These are phyloP conservation scores for Camponotus floridanus DNA, from an alignment of 1,140 invertebrate species.

Conservation along the genomic window DNA sequence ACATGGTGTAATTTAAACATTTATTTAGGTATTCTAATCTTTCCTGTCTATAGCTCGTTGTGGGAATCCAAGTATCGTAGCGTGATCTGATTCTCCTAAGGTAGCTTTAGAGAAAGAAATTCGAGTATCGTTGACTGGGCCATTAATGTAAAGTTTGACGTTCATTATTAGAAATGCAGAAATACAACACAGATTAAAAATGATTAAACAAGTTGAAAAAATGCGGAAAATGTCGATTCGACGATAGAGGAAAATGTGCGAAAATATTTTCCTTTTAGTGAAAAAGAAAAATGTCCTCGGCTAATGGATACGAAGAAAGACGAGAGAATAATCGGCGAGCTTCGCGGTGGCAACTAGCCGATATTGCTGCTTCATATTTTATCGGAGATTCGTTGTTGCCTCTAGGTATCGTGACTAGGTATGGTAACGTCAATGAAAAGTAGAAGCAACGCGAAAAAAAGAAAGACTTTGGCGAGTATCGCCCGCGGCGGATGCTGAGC, in stretches of 20 bases:
- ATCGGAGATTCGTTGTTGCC: conserved; percentile 1
- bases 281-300: conserved; percentile 3
- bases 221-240: neutral
- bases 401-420: conserved; percentile 36
- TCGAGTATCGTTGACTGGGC: neutral
- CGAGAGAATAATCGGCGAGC: neutral
- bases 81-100: conserved; percentile 1
- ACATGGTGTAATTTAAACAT: conserved; percentile 78
- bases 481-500: neutral
- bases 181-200: too few relatives aligned
- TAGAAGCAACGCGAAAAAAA: neutral
- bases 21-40: conserved; percentile 81
- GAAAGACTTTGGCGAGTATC: neutral
- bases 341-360: neutral
- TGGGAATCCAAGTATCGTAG: conserved; percentile 66
- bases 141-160: too few relatives aligned
- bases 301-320: neutral
- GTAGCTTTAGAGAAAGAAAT: neutral
- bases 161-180: neutral
- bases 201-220: neutral
- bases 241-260: neutral
- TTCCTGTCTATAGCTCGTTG: conserved; percentile 58
- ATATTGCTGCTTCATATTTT: conserved; percentile 31
- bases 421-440: conserved; percentile 48
- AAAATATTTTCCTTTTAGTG: neutral